Conservation (phyloP, 2,888 invertebrate species). For the Sphaerophoria rueppellii region DNA sequence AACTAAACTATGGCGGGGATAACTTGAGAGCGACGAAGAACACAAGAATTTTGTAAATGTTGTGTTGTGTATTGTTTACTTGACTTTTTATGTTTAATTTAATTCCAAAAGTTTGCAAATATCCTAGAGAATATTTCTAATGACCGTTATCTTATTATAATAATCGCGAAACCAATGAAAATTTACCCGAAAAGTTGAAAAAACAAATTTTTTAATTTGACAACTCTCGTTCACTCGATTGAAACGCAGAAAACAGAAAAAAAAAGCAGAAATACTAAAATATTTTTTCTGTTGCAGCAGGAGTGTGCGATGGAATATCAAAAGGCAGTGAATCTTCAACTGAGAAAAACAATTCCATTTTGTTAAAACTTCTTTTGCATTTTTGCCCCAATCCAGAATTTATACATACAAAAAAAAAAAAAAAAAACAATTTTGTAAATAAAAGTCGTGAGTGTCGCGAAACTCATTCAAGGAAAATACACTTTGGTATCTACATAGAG, state of each 20-base stretch:
- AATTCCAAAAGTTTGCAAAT: constrained; percentile 66
- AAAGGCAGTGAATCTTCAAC: constrained; percentile 58
- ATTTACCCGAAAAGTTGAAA: constrained; percentile 46
- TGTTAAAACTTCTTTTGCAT: constrained; percentile 49
- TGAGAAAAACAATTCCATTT: constrained; percentile 47
- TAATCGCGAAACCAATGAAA: constrained; percentile 51
- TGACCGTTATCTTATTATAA: constrained; percentile 23
- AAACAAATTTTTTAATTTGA: constrained; percentile 71
- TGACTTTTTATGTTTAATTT: constrained; percentile 64
- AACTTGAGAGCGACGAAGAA: constrained; percentile 73
- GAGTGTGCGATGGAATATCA: constrained; percentile 36
- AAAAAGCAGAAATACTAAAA: constrained; percentile 57
- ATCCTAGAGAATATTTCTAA: constrained; percentile 52
- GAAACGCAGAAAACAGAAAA: constrained; percentile 70
- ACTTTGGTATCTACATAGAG: constrained; percentile 70
- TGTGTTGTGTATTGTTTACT: constrained; percentile 75
- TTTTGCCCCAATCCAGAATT: constrained; percentile 21
- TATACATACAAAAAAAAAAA: constrained; percentile 54
- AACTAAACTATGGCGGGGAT: constrained; percentile 76
- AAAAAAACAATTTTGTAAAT: constrained; percentile 70
- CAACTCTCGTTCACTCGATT: constrained; percentile 59
- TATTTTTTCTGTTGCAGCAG: constrained; percentile 70
- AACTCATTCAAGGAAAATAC: constrained; percentile 63
- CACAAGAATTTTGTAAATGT: constrained; percentile 59
- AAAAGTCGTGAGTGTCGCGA: constrained; percentile 53